Evolutionary conservation across 2,888 invertebrate genomes (phyloP).

Genomic region (Sacculina carcini): DNA sequence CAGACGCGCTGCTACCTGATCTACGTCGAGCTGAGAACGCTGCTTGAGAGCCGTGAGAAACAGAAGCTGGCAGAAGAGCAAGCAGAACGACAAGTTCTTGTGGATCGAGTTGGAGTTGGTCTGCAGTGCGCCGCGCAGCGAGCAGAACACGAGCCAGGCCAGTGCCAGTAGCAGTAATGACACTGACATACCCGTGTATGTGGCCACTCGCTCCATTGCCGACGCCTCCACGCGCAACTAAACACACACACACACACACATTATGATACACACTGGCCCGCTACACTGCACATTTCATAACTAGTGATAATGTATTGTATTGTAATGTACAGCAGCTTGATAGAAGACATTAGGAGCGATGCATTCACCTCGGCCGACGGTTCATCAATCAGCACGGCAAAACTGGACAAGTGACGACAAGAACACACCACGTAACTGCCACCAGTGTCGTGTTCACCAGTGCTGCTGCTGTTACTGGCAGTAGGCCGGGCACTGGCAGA

Average conservation of each 20-base stretch:
- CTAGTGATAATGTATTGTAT: neutral
- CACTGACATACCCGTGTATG: conserved; percentile 62
- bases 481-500: too few relatives aligned
- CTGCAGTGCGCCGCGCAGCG: conserved; percentile 38
- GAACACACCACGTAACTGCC: conserved; percentile 57
- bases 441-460: conserved; percentile 25
- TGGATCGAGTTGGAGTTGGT: conserved; percentile 72
- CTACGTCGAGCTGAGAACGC: conserved; percentile 45
- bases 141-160: conserved; percentile 49
- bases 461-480: too few relatives aligned
- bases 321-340: neutral
- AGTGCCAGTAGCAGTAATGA: conserved; percentile 51
- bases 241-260: neutral
- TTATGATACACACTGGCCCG: conserved; percentile 7
- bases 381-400: conserved; percentile 67
- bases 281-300: neutral
- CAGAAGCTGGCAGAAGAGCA: conserved; percentile 56
- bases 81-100: conserved; percentile 70
- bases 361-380: conserved; percentile 49
- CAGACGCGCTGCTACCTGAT: too few relatives aligned
- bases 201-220: conserved; percentile 54
- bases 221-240: conserved; percentile 46
- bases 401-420: conserved; percentile 70
- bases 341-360: neutral
- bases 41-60: conserved; percentile 69